These are phyloP conservation scores for Coptodon rendalli DNA, from an alignment of 2,113 vertebrate genomes.

Conservation along the genomic window DNA sequence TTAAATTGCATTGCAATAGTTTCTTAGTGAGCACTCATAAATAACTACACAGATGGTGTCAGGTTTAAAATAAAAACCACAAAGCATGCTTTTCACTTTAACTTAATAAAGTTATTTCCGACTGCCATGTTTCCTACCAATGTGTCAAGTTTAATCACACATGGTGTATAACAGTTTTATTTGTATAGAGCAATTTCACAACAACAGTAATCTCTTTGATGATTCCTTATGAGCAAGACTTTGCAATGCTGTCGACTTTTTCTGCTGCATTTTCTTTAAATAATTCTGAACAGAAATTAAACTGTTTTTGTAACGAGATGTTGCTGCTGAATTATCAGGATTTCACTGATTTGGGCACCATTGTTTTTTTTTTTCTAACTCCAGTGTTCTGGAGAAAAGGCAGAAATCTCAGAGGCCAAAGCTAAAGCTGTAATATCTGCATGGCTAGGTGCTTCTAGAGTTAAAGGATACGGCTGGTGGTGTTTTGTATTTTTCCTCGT, in stretches of 20 bases:
- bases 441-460: neutral
- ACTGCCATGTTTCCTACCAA: neutral
- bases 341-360: neutral
- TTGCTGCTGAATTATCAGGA: neutral
- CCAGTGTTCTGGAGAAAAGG: neutral
- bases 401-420: neutral
- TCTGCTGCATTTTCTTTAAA: neutral
- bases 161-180: neutral
- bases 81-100: neutral
- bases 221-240: neutral
- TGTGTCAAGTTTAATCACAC: neutral
- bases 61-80: neutral
- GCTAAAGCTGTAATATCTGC: neutral
- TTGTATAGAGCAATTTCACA: neutral
- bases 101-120: neutral
- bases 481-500: neutral
- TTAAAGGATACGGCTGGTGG: neutral
- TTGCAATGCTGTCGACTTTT: neutral
- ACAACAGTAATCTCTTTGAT: neutral
- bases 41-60: neutral
- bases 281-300: neutral
- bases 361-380: neutral
- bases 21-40: neutral
- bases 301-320: neutral
- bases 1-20: neutral